Evolutionary conservation across 2,797 vertebrate species (phyloP).

Genomic region (Eulemur coronatus): DNA sequence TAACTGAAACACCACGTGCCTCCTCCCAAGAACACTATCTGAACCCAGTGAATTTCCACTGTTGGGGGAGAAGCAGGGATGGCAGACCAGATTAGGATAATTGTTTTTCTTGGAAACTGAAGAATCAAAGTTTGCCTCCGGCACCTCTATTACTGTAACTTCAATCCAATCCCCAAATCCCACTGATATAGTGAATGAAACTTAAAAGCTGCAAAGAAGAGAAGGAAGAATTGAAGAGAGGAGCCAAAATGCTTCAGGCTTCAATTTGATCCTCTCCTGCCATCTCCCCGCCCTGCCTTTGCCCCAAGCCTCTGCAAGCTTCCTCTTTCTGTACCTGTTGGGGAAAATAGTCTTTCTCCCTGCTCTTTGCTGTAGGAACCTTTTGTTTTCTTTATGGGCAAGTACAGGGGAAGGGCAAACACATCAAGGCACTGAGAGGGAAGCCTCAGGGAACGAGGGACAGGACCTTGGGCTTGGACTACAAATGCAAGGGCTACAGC

Average conservation of each 20-base stretch:
- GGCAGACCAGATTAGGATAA: slow-evolving; percentile 39
- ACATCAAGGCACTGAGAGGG: background rate
- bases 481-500: background rate
- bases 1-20: background rate
- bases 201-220: slow-evolving; percentile 22
- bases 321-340: background rate
- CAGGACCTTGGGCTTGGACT: background rate
- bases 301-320: background rate
- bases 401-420: background rate
- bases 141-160: slow-evolving; percentile 46
- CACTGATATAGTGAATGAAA: background rate
- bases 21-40: background rate
- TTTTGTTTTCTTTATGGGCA: background rate
- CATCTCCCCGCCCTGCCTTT: background rate
- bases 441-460: background rate
- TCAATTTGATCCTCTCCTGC: background rate
- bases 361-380: background rate
- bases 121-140: slow-evolving; percentile 25
- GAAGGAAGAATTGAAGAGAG: background rate
- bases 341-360: background rate
- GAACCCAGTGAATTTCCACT: slow-evolving; percentile 43
- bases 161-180: slow-evolving; percentile 62
- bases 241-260: slow-evolving; percentile 65
- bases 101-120: slow-evolving; percentile 59
- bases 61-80: background rate